phyloP scores from a whole-genome alignment of 2,113 vertebrate species.

The Piprites chloris region DNA sequence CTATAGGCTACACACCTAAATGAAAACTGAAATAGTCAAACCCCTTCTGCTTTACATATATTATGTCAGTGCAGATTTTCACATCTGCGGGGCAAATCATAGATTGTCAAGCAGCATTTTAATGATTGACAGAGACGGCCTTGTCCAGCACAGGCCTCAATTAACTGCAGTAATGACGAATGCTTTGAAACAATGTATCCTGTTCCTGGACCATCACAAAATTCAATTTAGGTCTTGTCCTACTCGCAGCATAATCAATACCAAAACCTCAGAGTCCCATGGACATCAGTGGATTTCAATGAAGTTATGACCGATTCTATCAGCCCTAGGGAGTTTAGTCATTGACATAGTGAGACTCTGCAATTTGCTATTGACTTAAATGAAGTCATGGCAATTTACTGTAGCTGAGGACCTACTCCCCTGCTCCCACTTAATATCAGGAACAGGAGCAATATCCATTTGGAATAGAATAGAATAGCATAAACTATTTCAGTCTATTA shows the following conservation, averaged over 20 bases:
- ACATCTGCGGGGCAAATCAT: constrained; percentile 53
- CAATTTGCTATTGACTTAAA: constrained; percentile 19
- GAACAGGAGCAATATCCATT: not conserved
- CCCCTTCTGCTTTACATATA: constrained; percentile 42
- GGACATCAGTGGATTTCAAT: constrained; percentile 25
- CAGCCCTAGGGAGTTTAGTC: constrained; percentile 20
- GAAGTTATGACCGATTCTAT: not conserved
- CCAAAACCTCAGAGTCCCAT: not conserved
- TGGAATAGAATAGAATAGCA: not conserved
- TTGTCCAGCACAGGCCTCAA: not conserved
- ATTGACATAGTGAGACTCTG: not conserved
- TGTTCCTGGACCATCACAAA: not conserved
- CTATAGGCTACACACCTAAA: constrained; percentile 42
- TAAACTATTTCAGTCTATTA: not conserved
- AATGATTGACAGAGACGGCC: constrained; percentile 28
- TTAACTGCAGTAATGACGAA: not conserved
- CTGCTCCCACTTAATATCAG: not conserved
- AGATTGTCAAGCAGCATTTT: constrained; percentile 10
- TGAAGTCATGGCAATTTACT: constrained; percentile 16
- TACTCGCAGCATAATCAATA: constrained; percentile 7
- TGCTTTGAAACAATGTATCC: constrained; percentile 10
- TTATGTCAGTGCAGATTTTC: constrained; percentile 41
- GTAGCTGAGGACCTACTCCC: not conserved
- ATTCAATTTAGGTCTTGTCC: constrained; percentile 40
- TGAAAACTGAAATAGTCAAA: constrained; percentile 35